These are phyloP conservation scores for Dolichotis patagonum DNA, from an alignment of 2,113 vertebrate genomes.

Conservation along the genomic window DNA sequence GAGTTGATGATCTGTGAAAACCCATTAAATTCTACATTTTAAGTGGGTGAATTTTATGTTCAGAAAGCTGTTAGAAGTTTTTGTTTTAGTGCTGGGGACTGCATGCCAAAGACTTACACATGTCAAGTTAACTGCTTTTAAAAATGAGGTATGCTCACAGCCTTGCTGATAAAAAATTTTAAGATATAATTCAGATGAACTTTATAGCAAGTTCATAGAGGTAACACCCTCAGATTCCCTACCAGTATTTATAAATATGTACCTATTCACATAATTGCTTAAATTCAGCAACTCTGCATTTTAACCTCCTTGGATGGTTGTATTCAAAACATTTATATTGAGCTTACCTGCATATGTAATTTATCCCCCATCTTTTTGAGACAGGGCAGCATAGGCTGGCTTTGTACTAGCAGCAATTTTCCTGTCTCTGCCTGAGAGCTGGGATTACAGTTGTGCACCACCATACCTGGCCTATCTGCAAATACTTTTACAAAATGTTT, in stretches of 20 bases:
- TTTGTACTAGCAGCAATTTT: no score
- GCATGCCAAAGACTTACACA: not conserved
- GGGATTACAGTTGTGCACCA: no score
- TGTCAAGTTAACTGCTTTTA: not conserved
- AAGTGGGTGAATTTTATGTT: not conserved
- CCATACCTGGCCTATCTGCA: not conserved
- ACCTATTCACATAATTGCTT: not conserved
- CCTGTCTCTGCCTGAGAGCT: no score
- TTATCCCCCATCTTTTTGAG: no score
- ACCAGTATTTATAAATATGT: not conserved
- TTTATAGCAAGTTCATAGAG: not conserved
- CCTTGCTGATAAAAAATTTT: not conserved
- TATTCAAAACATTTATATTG: not conserved
- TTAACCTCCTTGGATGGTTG: conserved; percentile 46
- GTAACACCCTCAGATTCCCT: not conserved
- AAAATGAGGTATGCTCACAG: not conserved
- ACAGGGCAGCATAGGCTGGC: no score
- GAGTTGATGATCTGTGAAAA: not conserved
- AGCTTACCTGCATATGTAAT: conserved; percentile 2
- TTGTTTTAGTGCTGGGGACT: not conserved
- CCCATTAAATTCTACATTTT: not conserved
- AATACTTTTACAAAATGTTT: not conserved
- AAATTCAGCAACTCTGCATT: not conserved
- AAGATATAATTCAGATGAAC: not conserved
- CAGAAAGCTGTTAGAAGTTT: not conserved